phyloP scores from a whole-genome alignment of 92 coral and sea anemone species.

The Pocillopora grandis region DNA sequence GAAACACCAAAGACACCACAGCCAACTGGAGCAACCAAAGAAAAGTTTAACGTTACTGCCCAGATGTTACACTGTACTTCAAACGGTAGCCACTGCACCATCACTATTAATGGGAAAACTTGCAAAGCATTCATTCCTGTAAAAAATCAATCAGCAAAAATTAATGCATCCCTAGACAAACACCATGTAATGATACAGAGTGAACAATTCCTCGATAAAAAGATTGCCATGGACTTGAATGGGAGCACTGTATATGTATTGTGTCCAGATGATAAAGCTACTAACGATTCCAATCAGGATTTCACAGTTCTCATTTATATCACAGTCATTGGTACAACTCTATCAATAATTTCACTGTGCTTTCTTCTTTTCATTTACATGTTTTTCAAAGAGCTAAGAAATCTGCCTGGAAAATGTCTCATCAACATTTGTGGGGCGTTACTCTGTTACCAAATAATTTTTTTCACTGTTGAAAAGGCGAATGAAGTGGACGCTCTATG shows the following conservation, averaged over 20 bases:
- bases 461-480: not conserved
- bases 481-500: constrained; percentile 9
- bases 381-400: constrained; percentile 15
- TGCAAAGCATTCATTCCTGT: not conserved
- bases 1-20: not conserved
- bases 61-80: constrained; percentile 3
- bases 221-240: not conserved
- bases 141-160: not conserved
- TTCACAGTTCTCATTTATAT: not conserved
- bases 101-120: not conserved
- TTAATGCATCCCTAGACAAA: not conserved
- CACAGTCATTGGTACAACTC: constrained; percentile 2
- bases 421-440: constrained; percentile 15
- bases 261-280: not conserved
- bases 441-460: constrained; percentile 18
- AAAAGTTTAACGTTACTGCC: not conserved
- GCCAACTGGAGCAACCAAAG: not conserved
- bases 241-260: not conserved
- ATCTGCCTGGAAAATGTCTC: constrained; percentile 38
- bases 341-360: constrained; percentile 28
- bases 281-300: not conserved
- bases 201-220: not conserved
- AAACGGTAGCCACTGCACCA: not conserved
- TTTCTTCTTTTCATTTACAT: constrained; percentile 15
- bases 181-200: not conserved